Evolutionary conservation across 1,140 invertebrate genomes (phyloP).

Genomic region (Wasmannia auropunctata): DNA sequence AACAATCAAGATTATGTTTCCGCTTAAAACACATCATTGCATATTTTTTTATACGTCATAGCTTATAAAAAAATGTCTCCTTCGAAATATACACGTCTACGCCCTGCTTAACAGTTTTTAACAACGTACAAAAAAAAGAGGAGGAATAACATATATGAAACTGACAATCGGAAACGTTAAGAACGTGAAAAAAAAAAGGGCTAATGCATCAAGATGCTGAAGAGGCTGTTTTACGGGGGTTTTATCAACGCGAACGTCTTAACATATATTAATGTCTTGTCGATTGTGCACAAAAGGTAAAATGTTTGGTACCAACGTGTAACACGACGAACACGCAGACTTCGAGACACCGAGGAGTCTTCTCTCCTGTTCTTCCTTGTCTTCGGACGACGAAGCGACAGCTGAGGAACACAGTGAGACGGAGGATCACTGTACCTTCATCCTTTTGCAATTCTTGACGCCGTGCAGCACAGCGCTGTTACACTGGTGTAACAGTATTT

Average conservation of each 20-base stretch:
- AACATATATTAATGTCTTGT: background rate
- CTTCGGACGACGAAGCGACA: slow-evolving; percentile 1
- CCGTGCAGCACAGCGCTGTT: background rate
- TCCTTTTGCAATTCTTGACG: slow-evolving; percentile 58
- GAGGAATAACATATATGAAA: background rate
- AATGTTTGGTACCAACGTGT: background rate
- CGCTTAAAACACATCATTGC: background rate
- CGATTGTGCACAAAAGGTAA: background rate
- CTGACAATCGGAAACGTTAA: background rate
- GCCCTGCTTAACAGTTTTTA: background rate
- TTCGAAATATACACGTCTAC: slow-evolving; percentile 31
- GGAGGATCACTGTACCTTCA: slow-evolving; percentile 69
- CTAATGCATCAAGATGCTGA: background rate
- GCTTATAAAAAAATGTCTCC: background rate
- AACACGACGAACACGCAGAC: background rate
- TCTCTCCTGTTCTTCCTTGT: slow-evolving; percentile 16
- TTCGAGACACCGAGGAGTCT: background rate
- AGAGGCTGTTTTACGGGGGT: background rate
- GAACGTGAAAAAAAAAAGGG: background rate
- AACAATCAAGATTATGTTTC: slow-evolving; percentile 20
- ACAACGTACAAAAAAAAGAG: background rate
- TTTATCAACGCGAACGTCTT: slow-evolving; percentile 1
- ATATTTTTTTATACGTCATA: slow-evolving; percentile 2
- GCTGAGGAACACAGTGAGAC: too few relatives aligned
- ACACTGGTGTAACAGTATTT: slow-evolving; percentile 78